A percentile compares a stretch with the other conserved stretches of the same genome.
Evolutionary conservation across 2,113 vertebrate species (phyloP).

Genomic region (Uria lomvia): DNA sequence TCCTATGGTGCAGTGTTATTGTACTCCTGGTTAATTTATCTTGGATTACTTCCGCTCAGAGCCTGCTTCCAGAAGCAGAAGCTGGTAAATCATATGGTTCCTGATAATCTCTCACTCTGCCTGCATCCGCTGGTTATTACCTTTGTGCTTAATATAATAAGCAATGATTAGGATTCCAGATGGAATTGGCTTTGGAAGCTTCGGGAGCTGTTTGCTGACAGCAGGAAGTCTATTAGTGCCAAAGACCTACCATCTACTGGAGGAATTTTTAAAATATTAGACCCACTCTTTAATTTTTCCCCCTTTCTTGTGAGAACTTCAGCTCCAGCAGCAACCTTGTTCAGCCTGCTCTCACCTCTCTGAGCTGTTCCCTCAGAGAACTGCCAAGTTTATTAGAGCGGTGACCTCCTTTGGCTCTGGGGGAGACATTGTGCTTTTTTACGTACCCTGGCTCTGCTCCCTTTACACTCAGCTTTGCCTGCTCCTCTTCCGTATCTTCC

Average conservation of each 20-base stretch:
- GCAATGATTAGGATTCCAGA: slow-evolving; percentile 35
- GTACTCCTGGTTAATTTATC: slow-evolving; percentile 26
- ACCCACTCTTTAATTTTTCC: background rate
- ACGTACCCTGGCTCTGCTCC: background rate
- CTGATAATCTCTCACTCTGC: background rate
- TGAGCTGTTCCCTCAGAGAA: background rate
- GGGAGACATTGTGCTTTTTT: background rate
- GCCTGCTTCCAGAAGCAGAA: slow-evolving; percentile 19
- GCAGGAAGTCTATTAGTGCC: background rate
- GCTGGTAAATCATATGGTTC: slow-evolving; percentile 15
- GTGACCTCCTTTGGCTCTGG: background rate
- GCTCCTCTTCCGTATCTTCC: background rate
- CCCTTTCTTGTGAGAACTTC: background rate
- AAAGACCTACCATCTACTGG: background rate
- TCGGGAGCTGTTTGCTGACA: background rate
- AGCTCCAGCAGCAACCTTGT: background rate
- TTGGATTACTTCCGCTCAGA: slow-evolving; percentile 24
- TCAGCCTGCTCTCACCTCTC: background rate
- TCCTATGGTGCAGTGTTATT: background rate
- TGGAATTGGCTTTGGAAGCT: slow-evolving; percentile 24
- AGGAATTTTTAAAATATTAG: background rate
- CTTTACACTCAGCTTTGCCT: background rate
- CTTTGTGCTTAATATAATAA: slow-evolving; percentile 48
- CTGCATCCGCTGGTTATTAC: background rate
- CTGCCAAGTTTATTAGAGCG: background rate